Evolutionary conservation across 2,797 vertebrate species (phyloP), one percentile per base, ranked within the genome.

Genomic region (Parotocinclus haroldoi): DNA sequence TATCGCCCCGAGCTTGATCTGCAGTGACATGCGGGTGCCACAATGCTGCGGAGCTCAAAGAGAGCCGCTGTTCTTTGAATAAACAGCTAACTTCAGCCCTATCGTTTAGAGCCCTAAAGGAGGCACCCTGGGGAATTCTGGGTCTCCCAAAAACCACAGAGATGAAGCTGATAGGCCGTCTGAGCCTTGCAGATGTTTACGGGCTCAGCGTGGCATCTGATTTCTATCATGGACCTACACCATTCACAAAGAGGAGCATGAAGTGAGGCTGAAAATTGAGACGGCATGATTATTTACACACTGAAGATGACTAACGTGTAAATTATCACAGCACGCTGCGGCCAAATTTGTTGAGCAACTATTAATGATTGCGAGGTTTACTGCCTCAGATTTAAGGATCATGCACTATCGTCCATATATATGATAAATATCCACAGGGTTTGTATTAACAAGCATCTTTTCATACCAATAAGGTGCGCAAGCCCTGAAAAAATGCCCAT

Each of bases 21-120:
- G 83, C 82, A 82, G 77, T 50, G 84, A 85, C 86, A 86, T 90
- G 89, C 84, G 75, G 65, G 77, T 44, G 81, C 83, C 77, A 81
- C 48, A 83, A 84, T 71, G 79, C 82, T 68, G 68, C 63, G 40
- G 58, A 60, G 64, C 58, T 74, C 73, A 78, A 80, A 82, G 79
- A 27, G 27, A 27, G 27, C 2, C 27, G 27, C 2, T 56, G 83
- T 67, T 49, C 37, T 4, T 60, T 72, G 84, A 86, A 88, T 88
- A 89, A 89, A 86, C 86, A 70, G 77, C 72, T 76, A 81, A 76
- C 80, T 85, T 79, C 76, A 80, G 58, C 67, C 75, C 40, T 53
- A 69, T n/a, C 27, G 27, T 27, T 27, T 5, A 27, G 27, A 27
- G 27, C 27, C 76, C 76, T 75, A 76, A 78, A 78, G 69, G 78